phyloP scores from a whole-genome alignment of 2,888 invertebrate genomes.

The Zele albiditarsus region DNA sequence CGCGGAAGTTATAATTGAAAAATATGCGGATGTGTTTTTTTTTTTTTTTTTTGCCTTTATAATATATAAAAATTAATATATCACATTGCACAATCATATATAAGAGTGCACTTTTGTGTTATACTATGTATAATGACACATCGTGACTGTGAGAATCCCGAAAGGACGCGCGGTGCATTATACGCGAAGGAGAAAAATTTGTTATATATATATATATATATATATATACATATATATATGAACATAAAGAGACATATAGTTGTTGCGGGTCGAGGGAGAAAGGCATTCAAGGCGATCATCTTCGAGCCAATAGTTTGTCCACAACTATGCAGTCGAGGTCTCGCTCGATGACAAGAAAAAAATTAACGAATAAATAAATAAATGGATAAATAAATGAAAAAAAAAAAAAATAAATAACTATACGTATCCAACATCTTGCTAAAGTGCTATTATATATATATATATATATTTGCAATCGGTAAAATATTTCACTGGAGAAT shows the following conservation, averaged over 20 bases:
- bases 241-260: not conserved
- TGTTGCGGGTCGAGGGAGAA: conserved; percentile 30
- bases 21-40: conserved; percentile 23
- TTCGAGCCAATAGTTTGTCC: conserved; percentile 1
- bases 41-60: not conserved
- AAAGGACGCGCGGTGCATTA: conserved; percentile 7
- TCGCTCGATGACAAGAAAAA: not conserved
- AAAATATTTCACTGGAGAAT: not conserved
- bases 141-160: conserved; percentile 30
- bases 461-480: not conserved
- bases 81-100: conserved; percentile 17
- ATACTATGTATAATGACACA: conserved; percentile 16
- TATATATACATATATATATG: not conserved
- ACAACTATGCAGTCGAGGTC: not conserved
- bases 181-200: not conserved
- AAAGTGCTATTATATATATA: not conserved
- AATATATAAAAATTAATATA: conserved; percentile 2
- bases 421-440: not conserved
- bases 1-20: not conserved
- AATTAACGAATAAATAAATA: not conserved
- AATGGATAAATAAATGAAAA: not conserved
- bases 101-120: conserved; percentile 16
- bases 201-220: not conserved
- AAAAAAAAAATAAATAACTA: no score
- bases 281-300: conserved; percentile 42